phyloP scores from a whole-genome alignment of 2,113 vertebrate genomes.

The Scatophagus argus region DNA sequence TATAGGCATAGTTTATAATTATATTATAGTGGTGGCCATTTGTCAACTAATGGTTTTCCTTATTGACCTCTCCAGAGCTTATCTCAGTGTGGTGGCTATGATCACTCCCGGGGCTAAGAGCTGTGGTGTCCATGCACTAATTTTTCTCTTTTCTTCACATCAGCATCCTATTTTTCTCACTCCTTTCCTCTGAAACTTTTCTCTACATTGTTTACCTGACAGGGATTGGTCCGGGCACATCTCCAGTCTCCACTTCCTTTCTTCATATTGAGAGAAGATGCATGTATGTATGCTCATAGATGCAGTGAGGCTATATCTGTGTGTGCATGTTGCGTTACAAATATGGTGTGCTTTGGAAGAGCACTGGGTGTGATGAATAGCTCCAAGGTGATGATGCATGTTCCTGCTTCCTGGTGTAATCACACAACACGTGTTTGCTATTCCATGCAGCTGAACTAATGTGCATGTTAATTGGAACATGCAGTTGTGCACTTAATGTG shows the following conservation, averaged over 20 bases:
- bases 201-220: slow-evolving; percentile 25
- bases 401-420: slow-evolving; percentile 31
- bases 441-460: background rate
- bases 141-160: slow-evolving; percentile 35
- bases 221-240: slow-evolving; percentile 16
- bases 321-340: slow-evolving; percentile 1
- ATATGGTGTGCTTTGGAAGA: slow-evolving; percentile 15
- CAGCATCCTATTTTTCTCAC: slow-evolving; percentile 14
- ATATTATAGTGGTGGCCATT: slow-evolving; percentile 54
- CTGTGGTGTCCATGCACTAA: slow-evolving; percentile 20
- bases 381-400: slow-evolving; percentile 40
- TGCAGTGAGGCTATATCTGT: background rate
- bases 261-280: background rate
- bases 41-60: slow-evolving; percentile 70
- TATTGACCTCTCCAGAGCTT: slow-evolving; percentile 70
- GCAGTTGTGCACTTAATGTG: background rate
- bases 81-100: slow-evolving; percentile 57
- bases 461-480: background rate
- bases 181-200: slow-evolving; percentile 19
- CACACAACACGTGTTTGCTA: background rate
- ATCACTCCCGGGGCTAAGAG: slow-evolving; percentile 53
- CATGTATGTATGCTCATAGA: background rate
- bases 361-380: slow-evolving; percentile 26
- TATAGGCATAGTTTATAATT: slow-evolving; percentile 46
- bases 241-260: background rate